Percentiles rank a stretch among this genome's conserved stretches.
Conservation (phyloP, 2,113 vertebrate species). For the Gymnarchus niloticus region DNA sequence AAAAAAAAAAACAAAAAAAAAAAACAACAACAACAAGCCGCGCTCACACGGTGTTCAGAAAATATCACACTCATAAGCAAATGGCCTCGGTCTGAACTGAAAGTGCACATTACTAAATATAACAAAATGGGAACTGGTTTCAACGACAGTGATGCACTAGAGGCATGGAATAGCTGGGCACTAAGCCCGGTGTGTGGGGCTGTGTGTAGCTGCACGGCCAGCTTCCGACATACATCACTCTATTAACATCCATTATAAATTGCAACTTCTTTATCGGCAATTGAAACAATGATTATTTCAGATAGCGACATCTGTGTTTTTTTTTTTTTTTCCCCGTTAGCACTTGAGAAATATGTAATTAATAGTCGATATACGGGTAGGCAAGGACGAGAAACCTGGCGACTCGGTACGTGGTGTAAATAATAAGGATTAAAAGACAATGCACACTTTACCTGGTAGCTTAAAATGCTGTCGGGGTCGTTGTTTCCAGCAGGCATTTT, state of each 20-base stretch:
- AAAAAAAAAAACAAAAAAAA: not conserved
- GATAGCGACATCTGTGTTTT: not conserved
- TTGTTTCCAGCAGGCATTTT: slow-evolving; percentile 65
- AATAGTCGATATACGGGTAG: not conserved
- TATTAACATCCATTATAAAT: too few species aligned
- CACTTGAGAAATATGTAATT: not conserved
- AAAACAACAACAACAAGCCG: not conserved
- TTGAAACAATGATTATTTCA: not conserved
- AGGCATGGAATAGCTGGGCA: not conserved
- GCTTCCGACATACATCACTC: not conserved
- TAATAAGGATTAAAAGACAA: slow-evolving; percentile 18
- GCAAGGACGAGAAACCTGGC: not conserved
- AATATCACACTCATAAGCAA: not conserved
- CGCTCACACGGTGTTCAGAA: not conserved
- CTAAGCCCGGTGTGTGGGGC: not conserved
- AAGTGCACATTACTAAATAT: not conserved
- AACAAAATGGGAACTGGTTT: not conserved
- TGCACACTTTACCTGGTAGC: slow-evolving; percentile 72
- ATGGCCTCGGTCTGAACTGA: not conserved
- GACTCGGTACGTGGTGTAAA: not conserved
- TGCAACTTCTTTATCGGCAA: too few species aligned
- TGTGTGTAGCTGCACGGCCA: not conserved
- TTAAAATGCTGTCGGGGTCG: slow-evolving; percentile 70
- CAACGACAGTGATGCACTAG: not conserved
- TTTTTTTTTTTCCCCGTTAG: too few species aligned